A percentile compares a stretch with the other conserved stretches of the same genome.
Evolutionary conservation across 2,888 invertebrate species (phyloP).

Genomic region (Acrobasis repandana): DNA sequence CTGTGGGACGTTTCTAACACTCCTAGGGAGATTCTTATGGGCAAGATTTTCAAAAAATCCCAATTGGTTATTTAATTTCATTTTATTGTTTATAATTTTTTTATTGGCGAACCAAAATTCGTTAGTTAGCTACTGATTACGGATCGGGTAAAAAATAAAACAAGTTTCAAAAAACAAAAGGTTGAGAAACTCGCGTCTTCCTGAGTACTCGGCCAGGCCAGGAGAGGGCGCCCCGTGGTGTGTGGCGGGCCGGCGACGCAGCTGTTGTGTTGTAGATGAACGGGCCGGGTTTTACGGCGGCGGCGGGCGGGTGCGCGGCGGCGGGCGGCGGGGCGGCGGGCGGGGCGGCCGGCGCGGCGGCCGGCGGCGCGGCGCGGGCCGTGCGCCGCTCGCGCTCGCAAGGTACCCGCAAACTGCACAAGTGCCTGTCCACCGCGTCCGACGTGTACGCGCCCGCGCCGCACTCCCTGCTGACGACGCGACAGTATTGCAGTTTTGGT

Average conservation of each 20-base stretch:
- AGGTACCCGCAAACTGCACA: constrained; percentile 97
- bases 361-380: constrained; percentile 45
- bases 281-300: constrained; percentile 62
- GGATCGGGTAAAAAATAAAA: background rate
- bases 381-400: constrained; percentile 95
- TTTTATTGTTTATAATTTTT: background rate
- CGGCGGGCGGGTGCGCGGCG: constrained; percentile 48
- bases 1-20: background rate
- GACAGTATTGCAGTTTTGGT: constrained; percentile 98
- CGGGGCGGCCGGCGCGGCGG: constrained; percentile 50
- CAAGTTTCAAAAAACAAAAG: background rate
- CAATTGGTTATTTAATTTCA: background rate
- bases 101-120: background rate
- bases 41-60: background rate
- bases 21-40: background rate
- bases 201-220: background rate
- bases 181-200: background rate
- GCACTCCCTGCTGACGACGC: constrained; percentile 90
- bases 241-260: constrained; percentile 34
- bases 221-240: constrained; percentile 21
- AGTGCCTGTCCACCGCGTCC: constrained; percentile 94
- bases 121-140: background rate
- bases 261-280: constrained; percentile 84
- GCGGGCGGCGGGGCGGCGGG: constrained; percentile 75
- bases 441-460: constrained; percentile 87